Conservation (phyloP, 2,113 vertebrate genomes). For the Merops nubicus region DNA sequence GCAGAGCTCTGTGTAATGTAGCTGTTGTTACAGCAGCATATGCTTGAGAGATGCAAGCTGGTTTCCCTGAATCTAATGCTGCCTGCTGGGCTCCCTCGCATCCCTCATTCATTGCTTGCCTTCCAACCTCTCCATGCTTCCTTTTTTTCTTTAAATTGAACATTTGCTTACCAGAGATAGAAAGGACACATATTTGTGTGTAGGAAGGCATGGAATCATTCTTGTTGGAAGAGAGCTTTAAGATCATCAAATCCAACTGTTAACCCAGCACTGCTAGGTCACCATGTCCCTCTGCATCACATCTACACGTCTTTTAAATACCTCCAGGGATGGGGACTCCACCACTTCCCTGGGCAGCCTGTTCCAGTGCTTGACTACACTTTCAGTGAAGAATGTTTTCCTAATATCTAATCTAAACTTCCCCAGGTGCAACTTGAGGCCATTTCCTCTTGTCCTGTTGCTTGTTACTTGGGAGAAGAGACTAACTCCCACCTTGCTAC, state of each 20-base stretch:
- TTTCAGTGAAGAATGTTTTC: not conserved
- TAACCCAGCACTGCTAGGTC: not conserved
- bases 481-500: too few relatives aligned
- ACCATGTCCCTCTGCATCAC: not conserved
- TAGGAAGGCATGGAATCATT: not conserved
- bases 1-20: slow-evolving; percentile 16
- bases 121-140: not conserved
- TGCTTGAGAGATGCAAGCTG: slow-evolving; percentile 48
- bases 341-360: too few relatives aligned
- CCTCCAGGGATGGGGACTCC: too few relatives aligned
- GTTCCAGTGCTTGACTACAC: not conserved
- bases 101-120: slow-evolving; percentile 1
- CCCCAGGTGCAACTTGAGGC: too few relatives aligned
- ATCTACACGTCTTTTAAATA: too few relatives aligned
- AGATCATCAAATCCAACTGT: not conserved
- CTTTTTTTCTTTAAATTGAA: not conserved
- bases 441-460: too few relatives aligned
- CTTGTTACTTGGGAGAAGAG: too few relatives aligned
- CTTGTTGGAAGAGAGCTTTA: not conserved
- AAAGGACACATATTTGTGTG: not conserved
- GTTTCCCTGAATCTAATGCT: not conserved
- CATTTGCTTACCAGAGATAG: not conserved
- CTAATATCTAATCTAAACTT: too few relatives aligned
- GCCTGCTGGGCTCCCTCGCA: not conserved
- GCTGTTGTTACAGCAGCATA: slow-evolving; percentile 50